phyloP scores from a whole-genome alignment of 2,113 vertebrate species.

The Proterorhinus semilunaris region DNA sequence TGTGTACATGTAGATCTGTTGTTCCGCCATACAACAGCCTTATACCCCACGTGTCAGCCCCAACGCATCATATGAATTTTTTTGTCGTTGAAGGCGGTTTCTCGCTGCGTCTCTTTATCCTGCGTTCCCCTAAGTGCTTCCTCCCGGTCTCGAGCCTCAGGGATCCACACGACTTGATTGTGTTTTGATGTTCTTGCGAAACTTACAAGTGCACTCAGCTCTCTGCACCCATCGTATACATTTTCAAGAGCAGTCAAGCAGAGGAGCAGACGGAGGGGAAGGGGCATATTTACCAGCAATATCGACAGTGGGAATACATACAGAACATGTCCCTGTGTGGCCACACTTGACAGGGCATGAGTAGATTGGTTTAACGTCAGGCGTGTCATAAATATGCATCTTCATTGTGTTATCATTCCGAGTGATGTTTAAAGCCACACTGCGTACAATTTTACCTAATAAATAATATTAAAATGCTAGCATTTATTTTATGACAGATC shows the following conservation, averaged over 20 bases:
- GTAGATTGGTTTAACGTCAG: neutral
- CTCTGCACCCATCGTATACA: constrained; percentile 68
- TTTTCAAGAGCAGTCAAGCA: constrained; percentile 52
- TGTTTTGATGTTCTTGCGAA: constrained; percentile 75
- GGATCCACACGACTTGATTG: constrained; percentile 68
- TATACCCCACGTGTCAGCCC: constrained; percentile 1
- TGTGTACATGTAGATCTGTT: neutral
- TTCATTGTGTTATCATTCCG: neutral
- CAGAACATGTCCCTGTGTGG: constrained; percentile 5
- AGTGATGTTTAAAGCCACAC: neutral
- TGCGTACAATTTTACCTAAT: too few species aligned
- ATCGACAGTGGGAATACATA: constrained; percentile 33
- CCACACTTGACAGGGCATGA: neutral
- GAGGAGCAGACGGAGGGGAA: constrained; percentile 41
- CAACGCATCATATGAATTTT: constrained; percentile 19
- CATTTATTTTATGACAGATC: too few species aligned
- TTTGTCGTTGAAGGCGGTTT: constrained; percentile 16
- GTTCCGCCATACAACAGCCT: neutral
- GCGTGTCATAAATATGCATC: neutral
- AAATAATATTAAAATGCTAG: too few species aligned
- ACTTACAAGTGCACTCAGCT: constrained; percentile 74
- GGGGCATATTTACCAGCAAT: constrained; percentile 43
- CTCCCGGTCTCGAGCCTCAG: constrained; percentile 50
- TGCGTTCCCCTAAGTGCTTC: constrained; percentile 62
- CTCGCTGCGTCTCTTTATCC: constrained; percentile 30